A percentile compares a stretch with the other conserved stretches of the same genome.
Evolutionary conservation across 2,113 vertebrate genomes (phyloP).

Genomic region (Calypte anna): DNA sequence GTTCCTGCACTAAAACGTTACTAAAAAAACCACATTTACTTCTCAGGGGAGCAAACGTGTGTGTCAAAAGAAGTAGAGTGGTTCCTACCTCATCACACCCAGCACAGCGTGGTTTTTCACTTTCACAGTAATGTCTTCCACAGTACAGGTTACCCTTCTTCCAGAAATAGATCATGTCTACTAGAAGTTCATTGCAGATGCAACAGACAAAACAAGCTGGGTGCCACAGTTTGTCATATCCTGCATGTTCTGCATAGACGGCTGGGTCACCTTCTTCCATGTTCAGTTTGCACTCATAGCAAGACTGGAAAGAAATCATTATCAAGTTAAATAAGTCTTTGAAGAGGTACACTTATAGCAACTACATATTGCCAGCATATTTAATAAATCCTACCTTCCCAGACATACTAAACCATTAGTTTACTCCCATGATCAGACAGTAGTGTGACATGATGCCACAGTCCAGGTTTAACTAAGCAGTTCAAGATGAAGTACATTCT

Average conservation of each 20-base stretch:
- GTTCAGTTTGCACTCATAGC: constrained; percentile 84
- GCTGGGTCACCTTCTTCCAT: constrained; percentile 93
- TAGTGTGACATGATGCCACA: not conserved
- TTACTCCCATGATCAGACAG: not conserved
- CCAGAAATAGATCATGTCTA: constrained; percentile 99
- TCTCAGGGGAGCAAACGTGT: not conserved
- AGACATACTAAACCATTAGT: not conserved
- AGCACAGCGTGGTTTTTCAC: constrained; percentile 93
- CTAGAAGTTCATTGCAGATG: constrained; percentile 89
- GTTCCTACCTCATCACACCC: constrained; percentile 95
- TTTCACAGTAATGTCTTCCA: constrained; percentile 98
- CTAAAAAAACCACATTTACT: not conserved
- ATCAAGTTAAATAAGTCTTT: not conserved
- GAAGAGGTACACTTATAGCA: not conserved
- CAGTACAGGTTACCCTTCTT: constrained; percentile 94
- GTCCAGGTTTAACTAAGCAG: not conserved
- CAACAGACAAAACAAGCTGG: constrained; percentile 93
- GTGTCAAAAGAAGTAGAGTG: not conserved
- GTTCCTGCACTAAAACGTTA: not conserved
- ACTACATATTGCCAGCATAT: accelerated
- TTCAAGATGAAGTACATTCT: not conserved
- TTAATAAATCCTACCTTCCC: not conserved
- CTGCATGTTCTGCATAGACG: constrained; percentile 92
- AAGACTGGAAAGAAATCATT: constrained; percentile 78
- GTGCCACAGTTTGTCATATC: constrained; percentile 95